phyloP scores from a whole-genome alignment of 2,797 vertebrate genomes.

The Gouania willdenowi region DNA sequence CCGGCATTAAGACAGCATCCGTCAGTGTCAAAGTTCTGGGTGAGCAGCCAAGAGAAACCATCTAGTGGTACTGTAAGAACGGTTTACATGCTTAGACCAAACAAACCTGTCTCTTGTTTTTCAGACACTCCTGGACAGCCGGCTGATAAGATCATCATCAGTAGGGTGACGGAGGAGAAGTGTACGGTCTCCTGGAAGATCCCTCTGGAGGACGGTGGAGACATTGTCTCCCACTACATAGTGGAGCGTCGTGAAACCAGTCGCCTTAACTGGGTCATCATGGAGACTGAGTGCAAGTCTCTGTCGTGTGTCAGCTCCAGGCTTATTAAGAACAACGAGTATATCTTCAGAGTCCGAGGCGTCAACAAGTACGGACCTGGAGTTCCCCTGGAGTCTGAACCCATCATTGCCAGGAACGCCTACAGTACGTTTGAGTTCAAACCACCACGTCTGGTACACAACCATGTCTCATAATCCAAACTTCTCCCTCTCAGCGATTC shows the following conservation, averaged over 20 bases:
- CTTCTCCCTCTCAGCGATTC: slow-evolving; percentile 73
- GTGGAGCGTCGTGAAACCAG: slow-evolving; percentile 97
- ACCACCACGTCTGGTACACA: too few species aligned
- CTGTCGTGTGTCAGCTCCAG: slow-evolving; percentile 87
- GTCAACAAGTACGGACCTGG: slow-evolving; percentile 95
- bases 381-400: slow-evolving; percentile 86
- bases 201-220: slow-evolving; percentile 92
- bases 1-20: slow-evolving; percentile 86
- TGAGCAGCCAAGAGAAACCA: slow-evolving; percentile 57
- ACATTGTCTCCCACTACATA: slow-evolving; percentile 85
- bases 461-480: too few species aligned
- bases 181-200: slow-evolving; percentile 93
- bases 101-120: too few species aligned
- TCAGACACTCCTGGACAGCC: slow-evolving; percentile 93
- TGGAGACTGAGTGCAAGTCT: slow-evolving; percentile 92
- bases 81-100: too few species aligned
- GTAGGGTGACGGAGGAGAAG: slow-evolving; percentile 96
- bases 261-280: slow-evolving; percentile 94
- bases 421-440: slow-evolving; percentile 76
- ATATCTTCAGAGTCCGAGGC: slow-evolving; percentile 93
- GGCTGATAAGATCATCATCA: slow-evolving; percentile 83
- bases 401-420: slow-evolving; percentile 90
- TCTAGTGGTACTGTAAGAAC: too few species aligned
- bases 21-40: slow-evolving; percentile 96
- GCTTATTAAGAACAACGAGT: slow-evolving; percentile 97